Base-by-base conservation (phyloP, 1,140 invertebrate species). In the Tribolium castaneum region DNA sequence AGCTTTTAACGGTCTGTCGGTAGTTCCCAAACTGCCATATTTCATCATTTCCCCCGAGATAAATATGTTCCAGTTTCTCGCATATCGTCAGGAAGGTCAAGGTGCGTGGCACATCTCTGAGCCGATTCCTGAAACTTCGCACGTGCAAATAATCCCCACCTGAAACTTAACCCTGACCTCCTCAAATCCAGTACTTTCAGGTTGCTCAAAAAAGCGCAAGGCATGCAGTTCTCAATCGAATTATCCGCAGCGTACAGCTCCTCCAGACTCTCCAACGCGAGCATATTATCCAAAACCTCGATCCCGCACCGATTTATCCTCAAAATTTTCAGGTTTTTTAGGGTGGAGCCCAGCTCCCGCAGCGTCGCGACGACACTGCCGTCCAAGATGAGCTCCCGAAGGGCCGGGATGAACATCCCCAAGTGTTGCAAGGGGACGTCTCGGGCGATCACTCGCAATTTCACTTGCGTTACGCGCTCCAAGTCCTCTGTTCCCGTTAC, bases 301-400 rank as follows among this genome's bases (percentile, higher is more conserved):
- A 94, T 82, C 0, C 90, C 89, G 80, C 92, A 94, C 34, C 90
- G 89, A 78, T 90, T 90, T n/a, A 93, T 89, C 77, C 90, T 91
- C 10, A 93, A 84, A 50, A 90, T 86, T 85, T 90, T 87, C 1
- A 90, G 84, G 82, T 90, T 89, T 30, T 88, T 86, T 22, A 94
- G 85, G 6, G 89, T 89, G 78, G 89, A 92, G n/a, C 92, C 92
- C 7, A 94, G 86, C 80, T 93, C 92, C 34, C 92, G 86, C 10
- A 94, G 83, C 1, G 91, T 92, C 2, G 87, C 86, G 0, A 94
- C 81, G 14, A 90, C 88, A 79, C 92, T 93, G 19, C 92, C 92
- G 77, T 92, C 92, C 0, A 94, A 82, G 39, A 89, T 90, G 4
- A 94, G 84, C 14, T 87, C 87, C 22, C 88, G 86, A 7, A 94